Base-by-base conservation (phyloP, 1,140 invertebrate genomes). In the Hermatobates lingyangjiaoensis region DNA sequence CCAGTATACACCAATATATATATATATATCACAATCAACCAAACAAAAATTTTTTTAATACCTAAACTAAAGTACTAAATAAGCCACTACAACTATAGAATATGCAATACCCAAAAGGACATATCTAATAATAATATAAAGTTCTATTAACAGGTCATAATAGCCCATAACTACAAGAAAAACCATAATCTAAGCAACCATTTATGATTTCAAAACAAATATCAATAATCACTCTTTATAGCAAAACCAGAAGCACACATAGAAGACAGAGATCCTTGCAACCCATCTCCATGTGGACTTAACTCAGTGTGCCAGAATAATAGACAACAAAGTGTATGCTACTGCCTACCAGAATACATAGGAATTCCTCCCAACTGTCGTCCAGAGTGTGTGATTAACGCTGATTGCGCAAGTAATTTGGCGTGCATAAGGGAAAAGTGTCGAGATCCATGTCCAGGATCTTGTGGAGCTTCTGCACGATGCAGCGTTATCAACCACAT, bases 381-480 rank as follows among this genome's bases (percentile, higher is more conserved):
- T 51, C 77, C 76, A 15, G 76, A 80, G 68, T 80, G 76, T 59
- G 66, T 72, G 20, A 75, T 72, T 57, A 79, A 79, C 54, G 71
- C 68, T 45, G 76, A 79, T 68, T 79, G 77, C 63, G 45, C 70
- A 0, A 72, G 66, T 52, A 61, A 76, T 57, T 63, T 75, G 58
- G 77, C 77, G 4, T 81, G 79, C 59, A 74, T 79, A 14, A 77
- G 76, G 58, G 71, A 74, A 55, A 80, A 78, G 66, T 83, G 80
- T 61, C 65, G 65, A 59, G 75, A 81, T 62, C 80, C 80, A 50
- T 82, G 80, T 64, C 66, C 71, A 24, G 73, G 71, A 23, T 69
- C 73, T 26, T 83, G 80, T 63, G 79, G 75, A 18, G 58, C 65
- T 18, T 74, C 75, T 64, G 75, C 80, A 10, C 64, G 75, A 57